A percentile compares a stretch with the other conserved stretches of the same genome.
Conservation (phyloP, 2,113 vertebrate species). For the Dolichotis patagonum region DNA sequence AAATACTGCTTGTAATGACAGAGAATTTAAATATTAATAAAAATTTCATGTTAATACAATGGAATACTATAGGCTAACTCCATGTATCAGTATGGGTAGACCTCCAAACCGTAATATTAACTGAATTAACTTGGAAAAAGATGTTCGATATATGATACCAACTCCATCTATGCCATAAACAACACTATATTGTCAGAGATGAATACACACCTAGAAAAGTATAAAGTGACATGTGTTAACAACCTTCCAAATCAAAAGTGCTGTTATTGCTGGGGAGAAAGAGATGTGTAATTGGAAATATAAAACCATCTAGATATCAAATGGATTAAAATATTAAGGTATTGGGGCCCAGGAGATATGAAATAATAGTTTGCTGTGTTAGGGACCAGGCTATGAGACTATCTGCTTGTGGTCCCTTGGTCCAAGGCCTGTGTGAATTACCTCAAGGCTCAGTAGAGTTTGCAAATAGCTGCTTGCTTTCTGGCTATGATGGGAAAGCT, state of each 20-base stretch:
- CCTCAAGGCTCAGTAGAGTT: no score
- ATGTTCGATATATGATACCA: neutral
- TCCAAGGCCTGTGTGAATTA: no score
- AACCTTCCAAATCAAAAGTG: neutral
- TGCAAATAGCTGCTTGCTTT: no score
- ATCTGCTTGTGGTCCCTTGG: no score
- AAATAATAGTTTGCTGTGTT: no score
- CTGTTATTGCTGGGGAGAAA: neutral
- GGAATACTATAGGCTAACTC: neutral
- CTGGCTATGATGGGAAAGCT: no score
- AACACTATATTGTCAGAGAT: neutral
- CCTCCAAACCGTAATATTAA: neutral
- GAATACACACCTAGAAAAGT: neutral
- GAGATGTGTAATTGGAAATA: neutral
- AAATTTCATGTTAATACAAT: neutral
- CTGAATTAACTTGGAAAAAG: neutral
- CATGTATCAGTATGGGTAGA: neutral
- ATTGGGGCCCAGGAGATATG: no score
- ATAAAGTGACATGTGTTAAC: neutral
- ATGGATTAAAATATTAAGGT: neutral
- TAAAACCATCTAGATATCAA: neutral
- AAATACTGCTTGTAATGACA: neutral
- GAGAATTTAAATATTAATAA: neutral
- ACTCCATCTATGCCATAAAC: neutral
- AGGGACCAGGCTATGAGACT: no score